Evolutionary conservation across 2,113 vertebrate genomes (phyloP).

Genomic region (Chamaetylas fuelleborni): DNA sequence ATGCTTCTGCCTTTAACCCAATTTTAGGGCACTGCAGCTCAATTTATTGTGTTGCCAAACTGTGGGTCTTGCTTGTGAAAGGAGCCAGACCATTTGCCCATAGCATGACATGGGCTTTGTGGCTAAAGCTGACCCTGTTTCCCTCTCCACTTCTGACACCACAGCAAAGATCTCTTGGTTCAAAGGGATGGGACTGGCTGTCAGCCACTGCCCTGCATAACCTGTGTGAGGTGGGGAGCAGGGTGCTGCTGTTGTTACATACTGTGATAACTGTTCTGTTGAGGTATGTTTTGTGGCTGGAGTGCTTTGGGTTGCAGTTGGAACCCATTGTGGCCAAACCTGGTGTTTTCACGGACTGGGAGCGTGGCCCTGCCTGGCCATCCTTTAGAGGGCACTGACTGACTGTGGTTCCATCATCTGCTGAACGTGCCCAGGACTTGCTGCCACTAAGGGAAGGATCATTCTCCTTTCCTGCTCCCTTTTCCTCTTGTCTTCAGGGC

Average conservation of each 20-base stretch:
- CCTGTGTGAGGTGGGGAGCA: not conserved
- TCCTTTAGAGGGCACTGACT: slow-evolving; percentile 50
- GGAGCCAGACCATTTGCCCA: not conserved
- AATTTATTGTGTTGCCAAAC: not conserved
- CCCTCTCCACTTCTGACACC: not conserved
- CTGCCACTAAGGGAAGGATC: not conserved
- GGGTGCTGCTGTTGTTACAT: not conserved
- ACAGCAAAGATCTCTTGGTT: not conserved
- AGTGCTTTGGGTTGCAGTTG: not conserved
- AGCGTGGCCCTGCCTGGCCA: accelerated
- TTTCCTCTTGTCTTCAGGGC: not conserved
- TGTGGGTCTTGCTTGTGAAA: not conserved
- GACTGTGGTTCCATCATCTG: not conserved
- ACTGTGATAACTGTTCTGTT: not conserved
- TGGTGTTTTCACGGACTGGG: not conserved
- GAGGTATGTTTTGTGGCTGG: not conserved
- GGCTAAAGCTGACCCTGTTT: not conserved
- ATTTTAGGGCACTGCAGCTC: not conserved
- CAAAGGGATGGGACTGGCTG: not conserved
- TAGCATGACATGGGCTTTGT: not conserved
- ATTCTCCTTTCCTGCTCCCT: not conserved
- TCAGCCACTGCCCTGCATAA: not conserved
- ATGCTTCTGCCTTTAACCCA: not conserved
- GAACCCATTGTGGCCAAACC: not conserved
- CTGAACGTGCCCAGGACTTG: not conserved